Evolutionary conservation across 2,888 invertebrate species (phyloP), one percentile per base, ranked within the genome.

Genomic region (Pogonocherus hispidulus): DNA sequence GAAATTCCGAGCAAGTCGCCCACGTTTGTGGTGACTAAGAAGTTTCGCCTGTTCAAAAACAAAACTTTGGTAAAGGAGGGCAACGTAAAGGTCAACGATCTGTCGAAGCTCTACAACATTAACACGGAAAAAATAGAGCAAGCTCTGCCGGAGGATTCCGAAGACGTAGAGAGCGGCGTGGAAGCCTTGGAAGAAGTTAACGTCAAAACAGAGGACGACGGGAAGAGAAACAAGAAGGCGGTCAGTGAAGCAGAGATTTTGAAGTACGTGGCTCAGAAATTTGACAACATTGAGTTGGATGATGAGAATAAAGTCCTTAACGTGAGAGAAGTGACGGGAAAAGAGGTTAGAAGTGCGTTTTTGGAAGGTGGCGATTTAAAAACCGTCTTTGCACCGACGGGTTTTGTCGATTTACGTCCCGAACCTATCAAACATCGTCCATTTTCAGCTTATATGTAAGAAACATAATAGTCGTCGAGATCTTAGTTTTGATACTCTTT

Each of bases 341-440:
- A 57, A 32, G 81, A 80, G 22, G 73, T 82, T 9, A 67, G 73
- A 14, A 69, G 70, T 11, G 68, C 69, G 9, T 71, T 73, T 65
- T 70, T 72, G 49, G 62, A 67, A 9, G 69, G 76, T 56, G 66
- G 62, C 4, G 57, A 71, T 22, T 67, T 70, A 37, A 72, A 71
- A 14, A 81, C 80, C 2, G 79, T 83, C 9, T 82, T 82, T 64
- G 82, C 83, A 1, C 84, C 85, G 0, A 74, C 73, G 5, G 84
- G 84, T n/a, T 84, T 82, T 70, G 82, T 84, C 1, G 84, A 84
- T 76, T 72, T 84, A 16, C 76, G 84, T 46, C 69, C 71, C n/a
- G 63, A 20, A 32, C 47, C 63, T 35, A 56, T n/a, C 3, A 63
- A 16, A 8, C 41, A 22, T 16, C 67, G 63, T 66, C 63, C 67